Base-by-base conservation (phyloP, 2,888 invertebrate genomes). In the Drosophila rellima region DNA sequence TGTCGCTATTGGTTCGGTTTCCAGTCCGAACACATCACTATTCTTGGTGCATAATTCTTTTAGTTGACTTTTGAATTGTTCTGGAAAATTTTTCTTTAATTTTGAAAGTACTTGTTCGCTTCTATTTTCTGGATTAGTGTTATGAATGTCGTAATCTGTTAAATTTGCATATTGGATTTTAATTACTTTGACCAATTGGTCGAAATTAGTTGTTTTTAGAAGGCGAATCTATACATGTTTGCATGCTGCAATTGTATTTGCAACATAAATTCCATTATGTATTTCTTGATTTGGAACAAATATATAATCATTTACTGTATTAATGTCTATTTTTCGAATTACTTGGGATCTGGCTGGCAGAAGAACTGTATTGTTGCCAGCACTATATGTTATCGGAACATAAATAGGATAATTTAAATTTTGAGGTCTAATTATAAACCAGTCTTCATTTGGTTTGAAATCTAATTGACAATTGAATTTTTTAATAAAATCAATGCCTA, bases 351-450 rank as follows among this genome's bases (percentile, higher is more conserved):
- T 44, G 18, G 44, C 44, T 44, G 44, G 23, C 44, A 44, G 13
- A 44, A 44, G 44, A n/a, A 44, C 23, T 44, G 44, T 23, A 44
- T 44, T 39, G n/a, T 44, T 44, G 23, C 44, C n/a, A 44, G 44
- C 18, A 23, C 23, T 44, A 44, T 23, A 23, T 44, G 44, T 44
- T 44, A 23, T 44, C 6, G 44, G 44, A n/a, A 44, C 44, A 44
- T 44, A 23, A n/a, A 44, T 23, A n/a, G 23, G 44, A 44, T 23
- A 44, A n/a, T 44, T 44, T 40, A 40, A 18, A 3, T 40, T 40
- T 18, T 18, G 40, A 18, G 40, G 40, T 40, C 18, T 18, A 11
- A 40, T 40, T 40, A 40, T 15, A 15, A 15, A 15, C 37, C 37
- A 37, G 8, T 37, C 15, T 15, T 37, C 37, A 8, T 3, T 37